A percentile compares a stretch with the other conserved stretches of the same genome.
Evolutionary conservation across 2,888 invertebrate genomes (phyloP).

Genomic region (Drosophila hamatofila): DNA sequence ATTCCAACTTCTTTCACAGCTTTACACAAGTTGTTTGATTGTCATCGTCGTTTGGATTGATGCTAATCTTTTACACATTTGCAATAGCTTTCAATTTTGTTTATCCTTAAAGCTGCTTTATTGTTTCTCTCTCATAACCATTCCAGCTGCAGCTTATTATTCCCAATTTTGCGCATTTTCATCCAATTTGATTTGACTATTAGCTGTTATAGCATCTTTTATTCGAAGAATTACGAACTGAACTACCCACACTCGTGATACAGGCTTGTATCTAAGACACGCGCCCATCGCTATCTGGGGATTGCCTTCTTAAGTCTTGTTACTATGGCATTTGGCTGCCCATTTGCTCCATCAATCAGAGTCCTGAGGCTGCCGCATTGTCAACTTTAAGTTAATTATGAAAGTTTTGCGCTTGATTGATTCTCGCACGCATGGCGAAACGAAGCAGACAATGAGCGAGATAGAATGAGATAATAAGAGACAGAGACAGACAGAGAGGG

Average conservation of each 20-base stretch:
- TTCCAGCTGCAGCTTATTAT: not conserved
- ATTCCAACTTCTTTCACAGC: not conserved
- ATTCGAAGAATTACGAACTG: not conserved
- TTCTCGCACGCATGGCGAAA: slow-evolving; percentile 37
- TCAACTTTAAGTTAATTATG: slow-evolving; percentile 78
- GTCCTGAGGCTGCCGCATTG: slow-evolving; percentile 44
- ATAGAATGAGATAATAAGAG: not conserved
- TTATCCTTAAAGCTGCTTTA: not conserved
- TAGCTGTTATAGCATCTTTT: not conserved
- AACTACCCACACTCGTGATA: not conserved
- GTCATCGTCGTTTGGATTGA: too few species aligned
- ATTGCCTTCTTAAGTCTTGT: slow-evolving; percentile 17
- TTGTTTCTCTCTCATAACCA: not conserved
- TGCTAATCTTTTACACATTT: not conserved
- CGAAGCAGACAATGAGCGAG: not conserved
- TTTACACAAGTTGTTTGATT: not conserved
- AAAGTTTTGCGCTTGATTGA: slow-evolving; percentile 70
- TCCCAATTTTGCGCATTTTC: not conserved
- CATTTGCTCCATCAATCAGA: slow-evolving; percentile 69
- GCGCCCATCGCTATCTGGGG: slow-evolving; percentile 6
- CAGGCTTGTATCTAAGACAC: not conserved
- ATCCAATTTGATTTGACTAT: not conserved
- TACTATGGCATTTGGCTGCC: slow-evolving; percentile 35
- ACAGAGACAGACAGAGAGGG: not conserved
- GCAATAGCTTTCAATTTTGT: too few species aligned